Evolutionary conservation across 2,113 vertebrate genomes (phyloP).

Genomic region (Colius striatus): DNA sequence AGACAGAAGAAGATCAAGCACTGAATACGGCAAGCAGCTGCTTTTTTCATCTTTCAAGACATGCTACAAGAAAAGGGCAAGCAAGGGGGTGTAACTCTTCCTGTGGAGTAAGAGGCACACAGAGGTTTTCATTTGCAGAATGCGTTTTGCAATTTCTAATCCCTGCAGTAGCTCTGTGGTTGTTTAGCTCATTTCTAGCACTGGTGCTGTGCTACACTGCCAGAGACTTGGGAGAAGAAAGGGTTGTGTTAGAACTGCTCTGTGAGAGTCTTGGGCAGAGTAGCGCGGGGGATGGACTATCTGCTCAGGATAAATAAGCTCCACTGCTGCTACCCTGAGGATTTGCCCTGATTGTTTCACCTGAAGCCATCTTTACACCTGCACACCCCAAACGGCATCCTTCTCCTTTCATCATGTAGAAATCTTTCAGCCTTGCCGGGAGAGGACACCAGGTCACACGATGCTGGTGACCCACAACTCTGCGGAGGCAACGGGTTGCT

Average conservation of each 20-base stretch:
- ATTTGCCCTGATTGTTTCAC: background rate
- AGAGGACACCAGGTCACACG: background rate
- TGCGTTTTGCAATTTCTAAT: background rate
- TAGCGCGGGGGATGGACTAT: background rate
- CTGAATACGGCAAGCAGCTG: background rate
- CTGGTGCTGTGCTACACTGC: background rate
- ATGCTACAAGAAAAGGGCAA: background rate
- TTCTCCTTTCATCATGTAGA: background rate
- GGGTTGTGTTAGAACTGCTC: background rate
- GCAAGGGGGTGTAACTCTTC: background rate
- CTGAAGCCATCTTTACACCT: too few relatives aligned
- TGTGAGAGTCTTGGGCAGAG: background rate
- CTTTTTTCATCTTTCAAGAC: conserved; percentile 14
- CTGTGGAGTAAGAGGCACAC: background rate
- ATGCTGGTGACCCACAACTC: fast-evolving
- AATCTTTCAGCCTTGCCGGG: background rate
- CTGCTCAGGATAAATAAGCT: background rate
- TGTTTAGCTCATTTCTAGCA: background rate
- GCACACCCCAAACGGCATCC: background rate
- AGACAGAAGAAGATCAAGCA: conserved; percentile 34
- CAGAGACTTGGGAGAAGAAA: background rate
- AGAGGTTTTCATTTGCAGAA: background rate
- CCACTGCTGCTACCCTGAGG: background rate
- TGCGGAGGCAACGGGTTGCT: background rate
- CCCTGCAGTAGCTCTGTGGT: background rate